Conservation (phyloP, 1,140 invertebrate genomes). For the Lepidostoma basale region DNA sequence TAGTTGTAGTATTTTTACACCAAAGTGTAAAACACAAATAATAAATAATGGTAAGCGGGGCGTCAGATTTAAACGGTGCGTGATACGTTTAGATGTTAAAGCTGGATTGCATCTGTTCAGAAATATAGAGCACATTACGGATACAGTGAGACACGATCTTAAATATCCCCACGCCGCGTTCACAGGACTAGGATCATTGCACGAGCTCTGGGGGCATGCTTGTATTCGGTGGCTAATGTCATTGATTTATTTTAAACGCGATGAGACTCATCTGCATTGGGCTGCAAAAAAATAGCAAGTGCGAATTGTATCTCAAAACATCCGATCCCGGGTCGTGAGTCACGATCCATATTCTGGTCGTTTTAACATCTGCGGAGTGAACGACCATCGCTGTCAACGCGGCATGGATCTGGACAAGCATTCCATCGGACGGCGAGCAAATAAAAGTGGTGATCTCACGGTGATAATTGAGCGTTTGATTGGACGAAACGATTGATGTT, state of each 20-base stretch:
- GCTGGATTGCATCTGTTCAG: not conserved
- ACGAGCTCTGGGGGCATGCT: too few species aligned
- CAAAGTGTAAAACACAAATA: too few species aligned
- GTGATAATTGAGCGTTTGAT: not conserved
- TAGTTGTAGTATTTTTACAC: too few species aligned
- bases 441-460: not conserved
- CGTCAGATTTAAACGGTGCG: too few species aligned
- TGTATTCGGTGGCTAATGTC: not conserved
- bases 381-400: not conserved
- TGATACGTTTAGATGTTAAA: too few species aligned
- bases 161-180: not conserved
- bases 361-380: not conserved
- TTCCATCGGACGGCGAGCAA: not conserved
- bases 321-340: not conserved
- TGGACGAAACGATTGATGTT: not conserved
- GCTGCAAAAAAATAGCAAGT: not conserved
- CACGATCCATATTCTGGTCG: too few species aligned
- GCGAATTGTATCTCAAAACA: slow-evolving; percentile 2
- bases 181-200: not conserved
- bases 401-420: not conserved
- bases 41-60: too few species aligned
- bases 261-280: not conserved
- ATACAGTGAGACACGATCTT: not conserved
- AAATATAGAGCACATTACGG: not conserved
- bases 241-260: slow-evolving; percentile 8